These are phyloP conservation scores for Schlechtendalia chinensis DNA, from an alignment of 1,140 invertebrate genomes.

Conservation along the genomic window DNA sequence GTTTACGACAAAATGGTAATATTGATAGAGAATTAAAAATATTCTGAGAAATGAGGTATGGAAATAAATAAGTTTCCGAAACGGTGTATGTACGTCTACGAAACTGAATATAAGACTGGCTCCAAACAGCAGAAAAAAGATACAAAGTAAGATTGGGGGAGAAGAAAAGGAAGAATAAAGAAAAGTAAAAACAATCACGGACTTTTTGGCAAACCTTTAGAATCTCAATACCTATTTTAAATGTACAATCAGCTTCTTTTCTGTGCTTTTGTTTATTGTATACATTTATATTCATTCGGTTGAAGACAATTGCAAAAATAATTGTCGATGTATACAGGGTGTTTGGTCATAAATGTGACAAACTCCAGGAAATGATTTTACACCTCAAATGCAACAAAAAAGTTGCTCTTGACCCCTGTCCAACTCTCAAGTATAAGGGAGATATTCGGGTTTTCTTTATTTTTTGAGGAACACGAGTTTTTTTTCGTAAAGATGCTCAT, in stretches of 20 bases:
- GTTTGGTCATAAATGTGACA: too few species aligned
- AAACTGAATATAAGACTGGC: not conserved
- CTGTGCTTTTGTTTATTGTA: conserved; percentile 8
- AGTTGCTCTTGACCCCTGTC: too few species aligned
- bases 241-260: conserved; percentile 35
- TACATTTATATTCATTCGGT: conserved; percentile 10
- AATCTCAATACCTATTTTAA: conserved; percentile 41
- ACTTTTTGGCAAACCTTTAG: conserved; percentile 35
- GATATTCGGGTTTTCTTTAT: too few species aligned
- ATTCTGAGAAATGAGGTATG: conserved; percentile 15
- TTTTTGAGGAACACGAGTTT: too few species aligned
- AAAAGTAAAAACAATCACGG: conserved; percentile 42
- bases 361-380: too few species aligned
- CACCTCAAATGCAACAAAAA: too few species aligned
- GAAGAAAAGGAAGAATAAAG: not conserved
- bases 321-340: not conserved
- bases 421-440: too few species aligned
- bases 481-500: too few species aligned
- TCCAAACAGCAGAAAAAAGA: not conserved
- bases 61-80: conserved; percentile 27
- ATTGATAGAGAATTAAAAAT: conserved; percentile 44
- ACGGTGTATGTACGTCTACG: not conserved
- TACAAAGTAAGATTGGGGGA: not conserved
- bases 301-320: not conserved
- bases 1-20: conserved; percentile 25